Base-by-base conservation (phyloP, 2,797 vertebrate genomes). In the Sciurus vulgaris region DNA sequence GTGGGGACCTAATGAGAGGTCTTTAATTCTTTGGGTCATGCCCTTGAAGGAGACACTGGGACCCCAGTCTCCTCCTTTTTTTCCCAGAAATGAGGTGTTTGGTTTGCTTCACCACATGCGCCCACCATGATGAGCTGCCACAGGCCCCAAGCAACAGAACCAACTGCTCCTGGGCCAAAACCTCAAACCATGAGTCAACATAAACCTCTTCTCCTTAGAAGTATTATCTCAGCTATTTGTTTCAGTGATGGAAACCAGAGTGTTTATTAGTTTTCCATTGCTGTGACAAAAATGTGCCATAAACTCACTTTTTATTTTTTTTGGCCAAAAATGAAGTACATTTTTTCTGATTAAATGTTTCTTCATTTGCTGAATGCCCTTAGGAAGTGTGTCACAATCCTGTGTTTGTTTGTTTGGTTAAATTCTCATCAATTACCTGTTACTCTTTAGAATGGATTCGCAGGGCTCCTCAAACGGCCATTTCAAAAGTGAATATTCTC, bases 51-150 rank as follows among this genome's bases (percentile, higher is more conserved):
- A 30, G 1, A 56, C 20, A 56, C 47, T 44, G 33, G 14, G 20
- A 61, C 54, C 38, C 54, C 13, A 7, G 20, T 15, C 22, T 67
- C 3, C 74, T 89, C 22, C 17, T 26, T 67, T 54, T 51, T n/a
- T 49, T 56, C 7, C 1, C 17, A 26, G 2, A 9, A 10, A 41
- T 1, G 5, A 35, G 35, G 28, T 47, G 0, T 54, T 3, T 26
- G 24, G 18, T 35, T 61, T 65, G 20, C 4, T 41, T 12, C 47
- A 41, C 10, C 3, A 4, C 5, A 9, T 13, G 22, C 11, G 65
- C 8, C 20, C 14, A 11, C 28, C 17, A 26, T 41, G 14, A 15
- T 13, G 2, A n/a, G 35, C 24, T 15, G 8, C 17, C 47, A 65
- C 44, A n/a, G 8, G 20, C 20, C 20, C 41, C 79, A 65, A 87